Evolutionary conservation across 2,797 vertebrate genomes (phyloP), one percentile per base, ranked within the genome.

Genomic region (Erithacus rubecula): DNA sequence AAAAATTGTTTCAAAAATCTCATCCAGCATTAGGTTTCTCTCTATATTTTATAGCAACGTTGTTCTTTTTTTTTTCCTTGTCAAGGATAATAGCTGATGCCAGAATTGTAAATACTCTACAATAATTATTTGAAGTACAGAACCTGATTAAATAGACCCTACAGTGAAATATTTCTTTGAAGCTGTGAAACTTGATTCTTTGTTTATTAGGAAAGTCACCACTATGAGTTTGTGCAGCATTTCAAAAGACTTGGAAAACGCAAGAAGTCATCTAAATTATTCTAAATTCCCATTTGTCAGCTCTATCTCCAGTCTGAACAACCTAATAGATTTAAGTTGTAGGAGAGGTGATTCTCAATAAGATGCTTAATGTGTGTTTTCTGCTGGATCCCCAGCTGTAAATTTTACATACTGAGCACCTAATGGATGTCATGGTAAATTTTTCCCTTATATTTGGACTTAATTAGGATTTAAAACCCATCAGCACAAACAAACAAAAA

Each of bases 131-230:
- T 86, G 37, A 81, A 83, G 58, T 86, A 52, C 46, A 46, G 78
- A 89, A 82, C 43, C 67, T 84, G 51, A 69, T 79, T 59, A 94
- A 90, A 87, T 69, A 89, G 67, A 84, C 69, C 68, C 87, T 89
- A 46, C 78, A 72, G 70, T 92, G 55, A 94, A 92, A 58, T 87
- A 60, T 65, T 78, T 87, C 46, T 92, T 83, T 82, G 82, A 94
- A 91, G 75, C 30, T 92, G 55, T 62, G 82, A 46, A 92, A 92
- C 59, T 62, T 30, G 71, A 84, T 58, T 76, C 70, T 86, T 83
- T 92, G 70, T 87, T 96, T 91, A 70, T 91, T 91, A 69, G 67
- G 29, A 63, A 91, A 64, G n/a, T 67, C 60, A 34, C 18, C 52
- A 29, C 74, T 90, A 43, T 64, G 81, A 68, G 43, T 62, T 90